A percentile compares a stretch with the other conserved stretches of the same genome.
Evolutionary conservation across 2,888 invertebrate genomes (phyloP).

Genomic region (Caenorhabditis panamensis): DNA sequence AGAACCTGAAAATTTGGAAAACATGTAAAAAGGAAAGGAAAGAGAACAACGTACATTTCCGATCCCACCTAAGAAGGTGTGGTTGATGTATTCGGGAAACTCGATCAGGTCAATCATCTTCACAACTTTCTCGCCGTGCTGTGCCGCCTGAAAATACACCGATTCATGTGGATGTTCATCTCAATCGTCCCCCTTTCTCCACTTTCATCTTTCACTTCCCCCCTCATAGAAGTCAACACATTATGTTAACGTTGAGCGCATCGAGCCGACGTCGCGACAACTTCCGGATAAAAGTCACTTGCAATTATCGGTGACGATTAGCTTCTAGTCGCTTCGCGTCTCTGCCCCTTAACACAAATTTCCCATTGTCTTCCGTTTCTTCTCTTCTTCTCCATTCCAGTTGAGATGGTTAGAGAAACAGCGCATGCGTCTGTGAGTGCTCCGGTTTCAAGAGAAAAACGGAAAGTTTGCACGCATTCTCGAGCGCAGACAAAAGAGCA

Average conservation of each 20-base stretch:
- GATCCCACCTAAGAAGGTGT: constrained; percentile 33
- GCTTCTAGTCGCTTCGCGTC: constrained; percentile 2
- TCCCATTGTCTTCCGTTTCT: constrained; percentile 7
- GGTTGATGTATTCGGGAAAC: constrained; percentile 22
- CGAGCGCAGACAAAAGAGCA: constrained; percentile 36
- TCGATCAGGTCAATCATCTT: constrained; percentile 52
- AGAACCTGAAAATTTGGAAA: constrained; percentile 84
- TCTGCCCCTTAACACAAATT: constrained; percentile 1
- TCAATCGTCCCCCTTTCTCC: background rate
- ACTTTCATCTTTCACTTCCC: background rate
- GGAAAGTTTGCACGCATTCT: constrained; percentile 18
- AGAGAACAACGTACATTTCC: constrained; percentile 16
- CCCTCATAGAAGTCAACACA: constrained; percentile 8
- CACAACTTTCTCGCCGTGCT: constrained; percentile 13
- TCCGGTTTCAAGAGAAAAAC: constrained; percentile 20
- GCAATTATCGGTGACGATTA: constrained; percentile 52
- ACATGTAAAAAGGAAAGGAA: background rate
- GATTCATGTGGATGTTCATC: background rate
- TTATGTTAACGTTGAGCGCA: constrained; percentile 10
- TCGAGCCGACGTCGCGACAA: constrained; percentile 13
- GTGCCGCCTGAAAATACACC: constrained; percentile 45
- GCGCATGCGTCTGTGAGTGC: background rate
- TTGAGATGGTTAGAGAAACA: constrained; percentile 12
- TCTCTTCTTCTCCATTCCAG: constrained; percentile 12
- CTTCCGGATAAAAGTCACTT: constrained; percentile 51